Conservation (phyloP, 2,888 invertebrate genomes). For the Epinotia bilunana region DNA sequence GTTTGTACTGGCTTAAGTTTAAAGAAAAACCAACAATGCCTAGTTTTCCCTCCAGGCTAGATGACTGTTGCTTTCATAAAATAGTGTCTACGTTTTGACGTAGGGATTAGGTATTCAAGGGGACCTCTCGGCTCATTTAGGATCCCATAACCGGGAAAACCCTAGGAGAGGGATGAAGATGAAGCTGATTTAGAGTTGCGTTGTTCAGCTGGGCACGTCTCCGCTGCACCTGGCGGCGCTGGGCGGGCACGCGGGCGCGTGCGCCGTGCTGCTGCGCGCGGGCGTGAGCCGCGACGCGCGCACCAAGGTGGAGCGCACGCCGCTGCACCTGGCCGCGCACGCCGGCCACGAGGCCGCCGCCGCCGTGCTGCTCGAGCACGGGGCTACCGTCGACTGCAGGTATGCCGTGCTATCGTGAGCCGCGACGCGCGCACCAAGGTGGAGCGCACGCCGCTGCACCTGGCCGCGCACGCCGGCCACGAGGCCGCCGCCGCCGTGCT, state of each 20-base stretch:
- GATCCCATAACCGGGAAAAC: too few relatives aligned
- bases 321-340: conserved; percentile 90
- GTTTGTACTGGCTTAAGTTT: too few relatives aligned
- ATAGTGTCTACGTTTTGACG: too few relatives aligned
- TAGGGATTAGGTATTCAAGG: too few relatives aligned
- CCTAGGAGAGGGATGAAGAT: too few relatives aligned
- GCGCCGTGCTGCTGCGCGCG: conserved; percentile 91
- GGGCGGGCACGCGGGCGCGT: conserved; percentile 91
- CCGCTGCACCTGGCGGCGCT: conserved; percentile 93
- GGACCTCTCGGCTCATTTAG: too few relatives aligned
- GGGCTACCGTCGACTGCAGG: conserved; percentile 84
- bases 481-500: conserved; percentile 90
- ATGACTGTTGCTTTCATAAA: too few relatives aligned
- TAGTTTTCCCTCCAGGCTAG: too few relatives aligned
- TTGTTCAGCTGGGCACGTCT: conserved; percentile 91
- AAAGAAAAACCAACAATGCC: too few relatives aligned
- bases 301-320: conserved; percentile 96
- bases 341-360: conserved; percentile 87
- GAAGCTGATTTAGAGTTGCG: too few relatives aligned
- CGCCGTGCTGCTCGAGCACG: conserved; percentile 93
- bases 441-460: conserved; percentile 69
- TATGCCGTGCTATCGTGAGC: conserved; percentile 53
- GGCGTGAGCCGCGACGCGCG: conserved; percentile 95
- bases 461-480: conserved; percentile 68
- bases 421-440: too few relatives aligned